Conservation (phyloP, 2,888 invertebrate species). For the Brachynemurus nebulosus region DNA sequence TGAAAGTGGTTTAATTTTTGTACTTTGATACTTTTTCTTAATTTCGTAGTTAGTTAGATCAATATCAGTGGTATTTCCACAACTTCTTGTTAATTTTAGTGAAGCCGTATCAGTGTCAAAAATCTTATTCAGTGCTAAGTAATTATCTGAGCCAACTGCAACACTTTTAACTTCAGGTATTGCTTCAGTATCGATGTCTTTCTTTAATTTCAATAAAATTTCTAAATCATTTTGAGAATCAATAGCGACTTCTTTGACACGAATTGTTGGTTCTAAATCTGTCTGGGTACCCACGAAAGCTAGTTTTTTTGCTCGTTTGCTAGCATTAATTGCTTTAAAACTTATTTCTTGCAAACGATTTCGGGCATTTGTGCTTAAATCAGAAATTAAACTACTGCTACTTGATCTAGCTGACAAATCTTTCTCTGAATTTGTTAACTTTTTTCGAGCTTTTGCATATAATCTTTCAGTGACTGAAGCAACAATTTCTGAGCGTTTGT, state of each 20-base stretch:
- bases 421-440: constrained; percentile 24
- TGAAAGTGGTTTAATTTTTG: constrained; percentile 27
- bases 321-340: constrained; percentile 40
- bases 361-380: constrained; percentile 41
- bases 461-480: constrained; percentile 55
- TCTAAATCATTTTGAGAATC: constrained; percentile 41
- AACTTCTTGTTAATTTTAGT: constrained; percentile 28
- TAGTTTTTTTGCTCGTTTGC: constrained; percentile 28
- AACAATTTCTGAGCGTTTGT: constrained; percentile 51
- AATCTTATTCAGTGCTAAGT: constrained; percentile 15
- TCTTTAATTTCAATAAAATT: constrained; percentile 29
- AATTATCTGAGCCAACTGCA: constrained; percentile 33
- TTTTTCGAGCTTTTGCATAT: constrained; percentile 43
- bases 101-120: constrained; percentile 25
- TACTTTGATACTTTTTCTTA: constrained; percentile 18
- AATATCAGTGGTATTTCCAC: constrained; percentile 26
- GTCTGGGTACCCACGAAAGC: constrained; percentile 45
- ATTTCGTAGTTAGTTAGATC: constrained; percentile 19
- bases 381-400: constrained; percentile 20
- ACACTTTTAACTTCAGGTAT: constrained; percentile 33
- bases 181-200: constrained; percentile 29
- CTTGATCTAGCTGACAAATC: constrained; percentile 7
- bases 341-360: constrained; percentile 43
- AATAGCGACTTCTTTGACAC: constrained; percentile 42
- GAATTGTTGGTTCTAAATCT: constrained; percentile 30